A percentile compares a stretch with the other conserved stretches of the same genome.
Evolutionary conservation across 1,140 invertebrate species (phyloP).

Genomic region (Drosophila carrolli): DNA sequence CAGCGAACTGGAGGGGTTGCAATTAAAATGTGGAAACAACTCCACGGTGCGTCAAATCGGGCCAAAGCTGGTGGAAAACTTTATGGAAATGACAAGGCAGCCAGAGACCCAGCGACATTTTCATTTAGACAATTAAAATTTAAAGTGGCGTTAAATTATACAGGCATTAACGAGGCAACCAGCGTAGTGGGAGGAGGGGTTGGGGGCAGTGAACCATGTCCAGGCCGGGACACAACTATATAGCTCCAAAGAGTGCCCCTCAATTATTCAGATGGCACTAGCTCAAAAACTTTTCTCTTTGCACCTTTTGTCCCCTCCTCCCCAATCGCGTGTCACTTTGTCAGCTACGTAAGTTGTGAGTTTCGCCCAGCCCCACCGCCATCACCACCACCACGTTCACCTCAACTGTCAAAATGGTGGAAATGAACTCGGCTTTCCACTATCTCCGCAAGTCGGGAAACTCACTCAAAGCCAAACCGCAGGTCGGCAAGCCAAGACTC

Average conservation of each 20-base stretch:
- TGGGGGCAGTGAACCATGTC: conserved; percentile 8
- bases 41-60: conserved; percentile 61
- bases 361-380: conserved; percentile 10
- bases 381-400: conserved; percentile 19
- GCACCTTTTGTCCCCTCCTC: conserved; percentile 3
- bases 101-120: conserved; percentile 65
- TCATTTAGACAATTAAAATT: conserved; percentile 84
- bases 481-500: conserved; percentile 18
- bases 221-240: neutral
- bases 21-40: conserved; percentile 79
- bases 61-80: conserved; percentile 61
- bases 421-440: conserved; percentile 46
- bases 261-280: conserved; percentile 70
- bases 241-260: conserved; percentile 27
- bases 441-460: conserved; percentile 22
- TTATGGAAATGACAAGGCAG: conserved; percentile 77
- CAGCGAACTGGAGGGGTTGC: conserved; percentile 34
- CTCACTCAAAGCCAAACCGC: conserved; percentile 57
- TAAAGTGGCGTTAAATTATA: conserved; percentile 84
- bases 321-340: conserved; percentile 60
- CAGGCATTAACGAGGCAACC: conserved; percentile 67
- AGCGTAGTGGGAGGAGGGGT: neutral
- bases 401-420: conserved; percentile 40
- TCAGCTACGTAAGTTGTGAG: conserved; percentile 46
- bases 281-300: conserved; percentile 32